Conservation (phyloP, 2,888 invertebrate genomes). For the Coecobrya sp. region DNA sequence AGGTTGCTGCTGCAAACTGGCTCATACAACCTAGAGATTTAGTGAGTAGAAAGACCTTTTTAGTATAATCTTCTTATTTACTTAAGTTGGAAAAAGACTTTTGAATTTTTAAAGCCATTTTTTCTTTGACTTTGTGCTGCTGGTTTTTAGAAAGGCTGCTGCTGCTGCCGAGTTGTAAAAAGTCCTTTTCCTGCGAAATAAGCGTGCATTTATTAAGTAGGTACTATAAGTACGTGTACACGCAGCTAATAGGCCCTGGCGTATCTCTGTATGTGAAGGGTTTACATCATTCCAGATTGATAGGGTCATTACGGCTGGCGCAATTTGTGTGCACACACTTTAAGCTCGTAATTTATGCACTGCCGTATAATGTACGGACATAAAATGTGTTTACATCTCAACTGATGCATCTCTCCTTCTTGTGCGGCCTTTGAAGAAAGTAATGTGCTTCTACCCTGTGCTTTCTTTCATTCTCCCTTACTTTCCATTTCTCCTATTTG, state of each 20-base stretch:
- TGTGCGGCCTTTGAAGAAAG: not conserved
- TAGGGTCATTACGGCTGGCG: constrained; percentile 23
- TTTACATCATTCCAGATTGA: constrained; percentile 29
- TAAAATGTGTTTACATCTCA: not conserved
- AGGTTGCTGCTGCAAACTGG: no score
- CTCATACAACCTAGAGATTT: not conserved
- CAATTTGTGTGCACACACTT: constrained; percentile 23
- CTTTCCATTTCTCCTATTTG: no score
- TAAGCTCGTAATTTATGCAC: constrained; percentile 27
- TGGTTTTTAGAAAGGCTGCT: not conserved
- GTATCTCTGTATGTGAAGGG: not conserved
- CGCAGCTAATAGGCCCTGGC: not conserved
- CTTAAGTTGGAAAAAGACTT: not conserved
- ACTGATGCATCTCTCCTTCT: not conserved
- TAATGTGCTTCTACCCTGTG: no score
- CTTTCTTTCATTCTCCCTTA: no score
- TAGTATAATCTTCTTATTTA: constrained; percentile 5
- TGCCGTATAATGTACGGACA: not conserved
- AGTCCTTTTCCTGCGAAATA: no score
- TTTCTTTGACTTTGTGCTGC: not conserved
- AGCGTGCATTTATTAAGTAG: no score
- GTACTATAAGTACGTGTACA: no score
- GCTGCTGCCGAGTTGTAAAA: not conserved
- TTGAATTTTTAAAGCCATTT: constrained; percentile 6
- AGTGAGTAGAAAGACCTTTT: not conserved